phyloP scores from a whole-genome alignment of 30 jellyfish, hydroid and myxozoan species.

The Aurelia coerulea region DNA sequence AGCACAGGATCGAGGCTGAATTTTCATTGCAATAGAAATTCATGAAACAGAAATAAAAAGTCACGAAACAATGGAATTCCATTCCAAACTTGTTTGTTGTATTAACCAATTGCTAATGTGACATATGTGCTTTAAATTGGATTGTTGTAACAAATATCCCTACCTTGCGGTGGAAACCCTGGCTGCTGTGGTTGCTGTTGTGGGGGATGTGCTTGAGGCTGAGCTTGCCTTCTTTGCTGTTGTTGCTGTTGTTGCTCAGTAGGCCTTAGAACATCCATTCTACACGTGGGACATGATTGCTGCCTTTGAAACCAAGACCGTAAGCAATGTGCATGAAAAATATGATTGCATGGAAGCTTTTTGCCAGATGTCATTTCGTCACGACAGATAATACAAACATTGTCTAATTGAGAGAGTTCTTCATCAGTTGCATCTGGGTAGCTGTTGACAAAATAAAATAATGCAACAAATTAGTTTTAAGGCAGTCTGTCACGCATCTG shows the following conservation, averaged over 20 bases:
- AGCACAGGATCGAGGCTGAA: too few relatives aligned
- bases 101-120: too few relatives aligned
- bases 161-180: conserved; percentile 64
- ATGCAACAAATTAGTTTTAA: too few relatives aligned
- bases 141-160: not conserved
- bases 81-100: too few relatives aligned
- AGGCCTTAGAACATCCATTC: conserved; percentile 96
- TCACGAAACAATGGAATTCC: too few relatives aligned
- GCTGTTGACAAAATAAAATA: conserved; percentile 52
- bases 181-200: conserved; percentile 66
- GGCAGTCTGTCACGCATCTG: too few relatives aligned
- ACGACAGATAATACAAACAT: conserved; percentile 97
- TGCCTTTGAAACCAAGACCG: conserved; percentile 99
- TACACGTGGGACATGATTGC: conserved; percentile 99
- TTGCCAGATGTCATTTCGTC: conserved; percentile 98
- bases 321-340: conserved; percentile 96
- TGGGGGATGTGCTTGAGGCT: conserved; percentile 55
- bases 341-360: conserved; percentile 96
- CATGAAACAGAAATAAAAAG: too few relatives aligned
- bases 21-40: too few relatives aligned
- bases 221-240: conserved; percentile 65
- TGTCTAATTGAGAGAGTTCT: conserved; percentile 80
- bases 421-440: conserved; percentile 98
- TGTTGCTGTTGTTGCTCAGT: conserved; percentile 80
- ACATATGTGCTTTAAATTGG: too few relatives aligned